A percentile compares a stretch with the other conserved stretches of the same genome.
phyloP scores from a whole-genome alignment of 2,113 vertebrate species.

The Conger conger region DNA sequence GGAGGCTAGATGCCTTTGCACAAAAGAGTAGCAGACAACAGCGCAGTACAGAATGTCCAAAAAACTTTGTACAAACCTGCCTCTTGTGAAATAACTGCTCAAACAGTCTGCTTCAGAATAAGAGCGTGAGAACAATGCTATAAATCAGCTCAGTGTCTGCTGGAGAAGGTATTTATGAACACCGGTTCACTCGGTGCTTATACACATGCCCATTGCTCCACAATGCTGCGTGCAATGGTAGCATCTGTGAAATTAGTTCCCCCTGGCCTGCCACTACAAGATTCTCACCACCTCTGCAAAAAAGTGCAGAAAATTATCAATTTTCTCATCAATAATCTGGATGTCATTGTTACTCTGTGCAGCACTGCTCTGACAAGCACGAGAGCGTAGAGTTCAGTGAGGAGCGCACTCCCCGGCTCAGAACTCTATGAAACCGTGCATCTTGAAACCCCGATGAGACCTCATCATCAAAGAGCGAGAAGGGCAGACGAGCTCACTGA shows the following conservation, averaged over 20 bases:
- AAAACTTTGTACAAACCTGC: not conserved
- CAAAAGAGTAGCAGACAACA: not conserved
- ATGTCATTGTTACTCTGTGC: no score
- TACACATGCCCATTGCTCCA: not conserved
- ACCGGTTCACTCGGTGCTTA: not conserved
- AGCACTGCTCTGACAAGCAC: no score
- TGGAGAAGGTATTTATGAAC: not conserved
- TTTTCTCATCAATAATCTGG: no score
- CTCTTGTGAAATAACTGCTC: not conserved
- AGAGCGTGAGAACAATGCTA: not conserved
- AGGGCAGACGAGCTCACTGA: no score
- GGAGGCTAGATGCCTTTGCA: not conserved
- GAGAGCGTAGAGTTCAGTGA: no score
- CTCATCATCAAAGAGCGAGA: no score
- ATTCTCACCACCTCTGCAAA: no score
- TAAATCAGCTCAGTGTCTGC: not conserved
- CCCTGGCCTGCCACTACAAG: no score
- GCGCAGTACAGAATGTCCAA: not conserved
- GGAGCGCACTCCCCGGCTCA: no score
- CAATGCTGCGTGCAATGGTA: not conserved
- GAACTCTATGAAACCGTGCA: no score
- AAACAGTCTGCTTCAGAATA: not conserved
- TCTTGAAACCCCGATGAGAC: no score
- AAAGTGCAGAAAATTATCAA: no score
- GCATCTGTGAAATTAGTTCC: not conserved